Evolutionary conservation across 2,113 vertebrate species (phyloP), one percentile per base, ranked within the genome.

Genomic region (Salvelinus namaycush): DNA sequence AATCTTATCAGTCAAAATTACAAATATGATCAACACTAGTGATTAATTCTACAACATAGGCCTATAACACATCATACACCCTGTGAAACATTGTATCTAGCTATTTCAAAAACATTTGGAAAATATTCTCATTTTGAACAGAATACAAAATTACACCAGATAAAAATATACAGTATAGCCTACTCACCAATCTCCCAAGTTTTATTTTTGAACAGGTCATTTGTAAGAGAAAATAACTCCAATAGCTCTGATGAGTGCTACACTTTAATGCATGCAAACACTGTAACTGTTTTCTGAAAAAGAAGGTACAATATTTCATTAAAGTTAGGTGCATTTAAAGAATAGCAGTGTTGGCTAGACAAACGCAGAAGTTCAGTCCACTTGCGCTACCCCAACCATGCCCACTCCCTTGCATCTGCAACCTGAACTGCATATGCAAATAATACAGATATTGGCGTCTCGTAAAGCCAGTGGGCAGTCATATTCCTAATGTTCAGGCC

Each of bases 361-460:
- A 85, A 83, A 77, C 83, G 84, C 74, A 87, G 87, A 94, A 94
- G 91, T 94, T 95, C 71, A 90, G 84, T 86, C 85, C 90, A 93
- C 92, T 93, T 91, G 88, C 88, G 84, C 87, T 89, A 80, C 78
- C 83, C 85, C 9, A 44, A 44, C 39, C 39, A 82, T 91, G 88
- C 90, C 92, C 90, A 92, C 91, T 90, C 86, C 92, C 88, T 85
- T 90, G 90, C 87, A 67, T 86, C 88, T 91, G 88, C 93, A 93
- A 91, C 91, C 90, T 90, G 90, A 87, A 91, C 90, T 94, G 92
- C 65, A 91, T 93, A 93, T 93, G 89, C 86, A 94, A 93, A 93
- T 91, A 0, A 1, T 0, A 1, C 3, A 1, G 1, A 20, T 65
- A 90, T 48, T 69, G 82, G 22, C 83, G 39, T 1, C 4, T 0